phyloP scores from a whole-genome alignment of 2,797 vertebrate species.

The Gephyroberyx darwinii region DNA sequence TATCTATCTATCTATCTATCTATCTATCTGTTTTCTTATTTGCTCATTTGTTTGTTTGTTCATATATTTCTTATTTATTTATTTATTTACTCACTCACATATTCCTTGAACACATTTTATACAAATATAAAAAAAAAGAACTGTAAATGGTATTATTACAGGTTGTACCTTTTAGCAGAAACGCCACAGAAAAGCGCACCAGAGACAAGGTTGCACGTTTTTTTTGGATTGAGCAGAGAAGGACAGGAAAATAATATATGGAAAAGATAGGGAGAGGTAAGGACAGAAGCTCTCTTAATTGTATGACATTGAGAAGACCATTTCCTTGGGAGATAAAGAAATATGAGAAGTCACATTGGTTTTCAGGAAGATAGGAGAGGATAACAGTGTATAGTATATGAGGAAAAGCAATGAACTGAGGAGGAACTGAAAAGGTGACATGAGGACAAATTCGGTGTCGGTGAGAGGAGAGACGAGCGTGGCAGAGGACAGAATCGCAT shows the following conservation, averaged over 20 bases:
- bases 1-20: too few relatives aligned
- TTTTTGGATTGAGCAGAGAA: slow-evolving; percentile 33
- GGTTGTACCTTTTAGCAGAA: slow-evolving; percentile 9
- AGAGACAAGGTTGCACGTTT: slow-evolving; percentile 42
- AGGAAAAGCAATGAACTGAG: slow-evolving; percentile 13
- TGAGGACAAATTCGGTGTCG: neutral
- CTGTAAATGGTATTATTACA: slow-evolving; percentile 33
- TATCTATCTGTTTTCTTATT: too few relatives aligned
- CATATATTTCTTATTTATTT: too few relatives aligned
- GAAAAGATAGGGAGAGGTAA: slow-evolving; percentile 24
- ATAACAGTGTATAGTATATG: slow-evolving; percentile 8
- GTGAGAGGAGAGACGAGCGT: neutral
- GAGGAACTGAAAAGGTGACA: slow-evolving; percentile 15
- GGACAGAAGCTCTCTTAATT: slow-evolving; percentile 28
- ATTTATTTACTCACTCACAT: neutral
- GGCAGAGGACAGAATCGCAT: neutral
- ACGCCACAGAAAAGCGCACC: slow-evolving; percentile 42
- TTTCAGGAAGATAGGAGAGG: neutral
- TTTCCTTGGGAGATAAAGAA: slow-evolving; percentile 50
- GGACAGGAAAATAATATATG: slow-evolving; percentile 32
- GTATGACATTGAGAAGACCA: slow-evolving; percentile 36
- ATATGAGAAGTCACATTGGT: slow-evolving; percentile 38
- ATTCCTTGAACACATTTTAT: slow-evolving; percentile 28
- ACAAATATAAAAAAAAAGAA: slow-evolving; percentile 19
- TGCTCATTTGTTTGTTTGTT: too few relatives aligned